These are phyloP conservation scores for Drosophila kepulauana DNA, from an alignment of 1,140 invertebrate species.

Conservation along the genomic window DNA sequence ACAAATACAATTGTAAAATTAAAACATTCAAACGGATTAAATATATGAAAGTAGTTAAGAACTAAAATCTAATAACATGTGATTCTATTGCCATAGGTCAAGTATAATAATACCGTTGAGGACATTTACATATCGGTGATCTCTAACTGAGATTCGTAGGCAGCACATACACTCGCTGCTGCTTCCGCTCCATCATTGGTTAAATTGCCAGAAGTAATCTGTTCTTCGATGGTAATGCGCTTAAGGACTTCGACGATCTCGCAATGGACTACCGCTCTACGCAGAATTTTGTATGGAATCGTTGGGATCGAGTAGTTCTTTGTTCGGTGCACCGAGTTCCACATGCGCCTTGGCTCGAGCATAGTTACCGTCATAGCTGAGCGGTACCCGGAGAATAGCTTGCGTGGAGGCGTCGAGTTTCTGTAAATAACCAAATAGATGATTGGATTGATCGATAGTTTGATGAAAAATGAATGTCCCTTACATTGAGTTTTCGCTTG, in stretches of 20 bases:
- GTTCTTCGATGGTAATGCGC: slow-evolving; percentile 74
- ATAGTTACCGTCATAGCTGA: slow-evolving; percentile 97
- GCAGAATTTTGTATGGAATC: slow-evolving; percentile 85
- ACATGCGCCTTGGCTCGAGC: slow-evolving; percentile 94
- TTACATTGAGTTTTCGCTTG: slow-evolving; percentile 97
- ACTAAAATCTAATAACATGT: slow-evolving; percentile 36
- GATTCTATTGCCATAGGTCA: slow-evolving; percentile 60
- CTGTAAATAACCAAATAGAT: slow-evolving; percentile 85
- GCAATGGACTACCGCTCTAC: slow-evolving; percentile 68
- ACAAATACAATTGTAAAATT: slow-evolving; percentile 53
- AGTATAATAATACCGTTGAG: slow-evolving; percentile 45
- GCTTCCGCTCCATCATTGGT: slow-evolving; percentile 1
- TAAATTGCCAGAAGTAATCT: slow-evolving; percentile 30
- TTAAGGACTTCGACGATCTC: slow-evolving; percentile 80
- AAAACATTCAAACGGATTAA: slow-evolving; percentile 66
- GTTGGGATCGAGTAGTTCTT: slow-evolving; percentile 86
- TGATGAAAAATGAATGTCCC: slow-evolving; percentile 73
- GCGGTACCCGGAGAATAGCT: slow-evolving; percentile 92
- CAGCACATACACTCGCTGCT: not conserved
- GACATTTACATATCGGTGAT: slow-evolving; percentile 82
- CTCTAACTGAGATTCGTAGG: slow-evolving; percentile 81
- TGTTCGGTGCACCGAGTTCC: slow-evolving; percentile 87
- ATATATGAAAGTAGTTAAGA: slow-evolving; percentile 67
- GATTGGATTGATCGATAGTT: not conserved
- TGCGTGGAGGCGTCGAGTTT: slow-evolving; percentile 92